Base-by-base conservation (phyloP, 64 coral and sea anemone genomes). In the Platygyra sinensis region DNA sequence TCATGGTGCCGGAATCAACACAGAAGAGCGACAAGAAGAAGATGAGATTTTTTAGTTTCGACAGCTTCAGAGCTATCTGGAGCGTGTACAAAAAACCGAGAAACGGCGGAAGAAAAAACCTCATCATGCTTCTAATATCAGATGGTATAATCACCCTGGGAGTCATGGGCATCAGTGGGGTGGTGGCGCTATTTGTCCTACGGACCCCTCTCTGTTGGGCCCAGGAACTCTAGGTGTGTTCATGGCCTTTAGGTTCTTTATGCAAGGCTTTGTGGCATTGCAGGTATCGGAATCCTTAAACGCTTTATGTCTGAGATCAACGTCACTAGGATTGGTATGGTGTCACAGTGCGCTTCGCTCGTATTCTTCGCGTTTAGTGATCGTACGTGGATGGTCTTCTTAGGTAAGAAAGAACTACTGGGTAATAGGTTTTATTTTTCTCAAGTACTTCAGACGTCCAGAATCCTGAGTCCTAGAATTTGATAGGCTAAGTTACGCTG, bases 131-230 rank as follows among this genome's bases (percentile, higher is more conserved):
- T 27, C 87, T 91, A 9, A 36, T 93, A 5, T 84, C 90, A 2
- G 92, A 93, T 25, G 94, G 91, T 8, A 77, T 99, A 36, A 77
- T 99, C 50, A 95, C 73, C 33, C 61, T 99, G 39, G 83, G 87
- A 9, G 77, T 86, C n/a, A 86, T 95, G 86, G 97, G 97, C 3
- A 12, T 95, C 4, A 93, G 88, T 8, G 94, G 94, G 14, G 97
- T 99, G 22, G 90, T 91, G 10, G 80, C 93, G 30, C 64, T 99
- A 24, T 99, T 93, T 52, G 89, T 99, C 20, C 85, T 99, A 2
- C 80, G 94, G 10, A 90, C 73, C 18, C 97, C 97, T 9, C 91
- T 99, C 14, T 99, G 97, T 88, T 93, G 91, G 95, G 94, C 9
- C 91, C 94, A 13, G 83, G 73, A 9, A 89, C 90, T 60, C 85